Conservation (phyloP, 1,140 invertebrate genomes). For the Monochamus saltuarius region DNA sequence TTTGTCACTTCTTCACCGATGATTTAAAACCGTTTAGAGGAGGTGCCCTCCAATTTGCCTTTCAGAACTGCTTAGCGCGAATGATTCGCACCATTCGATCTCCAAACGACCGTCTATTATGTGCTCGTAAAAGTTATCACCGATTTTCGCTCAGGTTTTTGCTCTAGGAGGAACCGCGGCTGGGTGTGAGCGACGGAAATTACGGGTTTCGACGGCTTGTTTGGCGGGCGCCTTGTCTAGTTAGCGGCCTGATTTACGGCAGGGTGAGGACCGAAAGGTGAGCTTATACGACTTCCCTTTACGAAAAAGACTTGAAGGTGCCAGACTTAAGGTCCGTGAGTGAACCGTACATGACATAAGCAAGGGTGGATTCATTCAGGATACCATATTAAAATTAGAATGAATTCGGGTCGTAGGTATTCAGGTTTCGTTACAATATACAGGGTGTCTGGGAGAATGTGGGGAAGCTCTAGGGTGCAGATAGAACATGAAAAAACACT, state of each 20-base stretch:
- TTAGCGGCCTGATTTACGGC: constrained; percentile 44
- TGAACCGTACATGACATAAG: too few relatives aligned
- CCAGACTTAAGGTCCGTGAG: too few relatives aligned
- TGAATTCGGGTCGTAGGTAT: too few relatives aligned
- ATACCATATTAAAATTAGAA: too few relatives aligned
- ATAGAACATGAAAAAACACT: too few relatives aligned
- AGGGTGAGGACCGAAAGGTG: background rate
- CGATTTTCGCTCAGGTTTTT: constrained; percentile 11
- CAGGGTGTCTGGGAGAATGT: too few relatives aligned
- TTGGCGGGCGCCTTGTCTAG: constrained; percentile 48
- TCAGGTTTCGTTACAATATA: too few relatives aligned
- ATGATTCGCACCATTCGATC: constrained; percentile 18
- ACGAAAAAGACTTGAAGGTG: too few relatives aligned
- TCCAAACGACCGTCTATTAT: constrained; percentile 12
- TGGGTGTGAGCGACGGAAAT: constrained; percentile 33
- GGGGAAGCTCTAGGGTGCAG: too few relatives aligned
- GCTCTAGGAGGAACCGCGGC: background rate
- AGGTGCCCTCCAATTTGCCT: constrained; percentile 9
- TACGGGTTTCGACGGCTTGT: constrained; percentile 44
- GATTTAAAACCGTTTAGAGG: too few relatives aligned
- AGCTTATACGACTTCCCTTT: background rate
- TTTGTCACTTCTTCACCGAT: too few relatives aligned
- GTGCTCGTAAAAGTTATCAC: constrained; percentile 13
- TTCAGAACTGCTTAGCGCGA: constrained; percentile 15
- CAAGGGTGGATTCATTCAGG: too few relatives aligned